These are phyloP conservation scores for Ormia ochracea DNA, from an alignment of 2,888 invertebrate genomes.

Conservation along the genomic window DNA sequence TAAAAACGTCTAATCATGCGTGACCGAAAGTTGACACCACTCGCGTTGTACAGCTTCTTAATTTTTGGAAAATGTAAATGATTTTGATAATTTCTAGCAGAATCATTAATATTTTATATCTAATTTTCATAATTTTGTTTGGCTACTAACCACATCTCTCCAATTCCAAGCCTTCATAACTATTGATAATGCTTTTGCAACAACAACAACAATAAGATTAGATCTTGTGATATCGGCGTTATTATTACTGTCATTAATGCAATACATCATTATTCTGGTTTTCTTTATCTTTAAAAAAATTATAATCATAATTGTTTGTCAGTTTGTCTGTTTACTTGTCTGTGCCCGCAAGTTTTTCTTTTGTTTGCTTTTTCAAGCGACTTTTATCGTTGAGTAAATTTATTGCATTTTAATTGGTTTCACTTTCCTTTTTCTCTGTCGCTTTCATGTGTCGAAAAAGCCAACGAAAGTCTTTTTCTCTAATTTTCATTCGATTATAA, in stretches of 20 bases:
- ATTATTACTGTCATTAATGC: neutral
- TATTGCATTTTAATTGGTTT: slow-evolving; percentile 5
- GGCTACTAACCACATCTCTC: neutral
- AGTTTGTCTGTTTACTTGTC: neutral
- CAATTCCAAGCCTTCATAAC: neutral
- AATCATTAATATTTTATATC: no score
- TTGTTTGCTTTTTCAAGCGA: neutral
- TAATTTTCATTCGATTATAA: slow-evolving; percentile 22
- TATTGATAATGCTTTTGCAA: slow-evolving; percentile 9
- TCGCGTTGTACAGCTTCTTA: no score
- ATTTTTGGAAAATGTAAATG: no score
- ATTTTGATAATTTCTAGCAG: no score
- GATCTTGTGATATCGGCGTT: neutral
- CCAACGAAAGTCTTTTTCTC: slow-evolving; percentile 33
- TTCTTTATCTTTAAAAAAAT: neutral
- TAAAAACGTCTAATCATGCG: no score
- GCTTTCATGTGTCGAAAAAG: neutral
- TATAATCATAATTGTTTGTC: neutral
- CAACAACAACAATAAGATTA: neutral
- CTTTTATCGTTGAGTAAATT: neutral
- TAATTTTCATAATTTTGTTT: neutral
- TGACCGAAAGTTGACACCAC: no score
- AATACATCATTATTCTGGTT: slow-evolving; percentile 2
- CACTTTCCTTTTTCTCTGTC: neutral
- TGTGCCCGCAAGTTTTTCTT: no score